Conservation (phyloP, 2,113 vertebrate genomes). For the Rhegmatorhina hoffmannsi region DNA sequence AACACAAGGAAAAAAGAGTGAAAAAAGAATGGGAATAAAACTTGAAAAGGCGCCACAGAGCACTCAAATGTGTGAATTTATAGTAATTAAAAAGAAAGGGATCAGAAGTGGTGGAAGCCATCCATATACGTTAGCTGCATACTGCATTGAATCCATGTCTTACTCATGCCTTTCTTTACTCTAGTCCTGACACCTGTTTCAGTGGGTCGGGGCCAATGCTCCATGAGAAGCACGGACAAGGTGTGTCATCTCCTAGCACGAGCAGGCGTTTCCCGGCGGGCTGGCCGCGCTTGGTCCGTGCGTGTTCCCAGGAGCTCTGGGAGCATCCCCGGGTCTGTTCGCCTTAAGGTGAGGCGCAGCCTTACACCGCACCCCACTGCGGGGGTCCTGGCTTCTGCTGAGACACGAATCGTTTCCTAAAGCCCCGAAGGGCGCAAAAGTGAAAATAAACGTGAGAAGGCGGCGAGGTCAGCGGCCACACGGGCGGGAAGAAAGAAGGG, state of each 20-base stretch:
- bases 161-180: fast-evolving
- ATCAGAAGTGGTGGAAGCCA: not conserved
- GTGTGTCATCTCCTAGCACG: fast-evolving
- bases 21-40: fast-evolving
- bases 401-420: fast-evolving
- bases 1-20: fast-evolving
- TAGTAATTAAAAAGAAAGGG: not conserved
- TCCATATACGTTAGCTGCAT: fast-evolving
- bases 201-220: fast-evolving
- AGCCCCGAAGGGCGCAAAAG: fast-evolving
- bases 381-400: fast-evolving
- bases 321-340: fast-evolving
- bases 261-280: fast-evolving
- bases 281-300: fast-evolving
- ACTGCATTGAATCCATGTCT: too few species aligned
- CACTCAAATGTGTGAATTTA: not conserved
- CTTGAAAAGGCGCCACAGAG: not conserved
- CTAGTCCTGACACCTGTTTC: not conserved
- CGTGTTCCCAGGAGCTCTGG: not conserved
- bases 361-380: too few species aligned
- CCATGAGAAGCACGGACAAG: fast-evolving
- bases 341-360: fast-evolving
- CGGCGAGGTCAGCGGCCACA: fast-evolving
- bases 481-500: fast-evolving
- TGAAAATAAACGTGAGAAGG: fast-evolving